A percentile compares a stretch with the other conserved stretches of the same genome.
Conservation (phyloP, 2,113 vertebrate species). For the Oostethus manadensis region DNA sequence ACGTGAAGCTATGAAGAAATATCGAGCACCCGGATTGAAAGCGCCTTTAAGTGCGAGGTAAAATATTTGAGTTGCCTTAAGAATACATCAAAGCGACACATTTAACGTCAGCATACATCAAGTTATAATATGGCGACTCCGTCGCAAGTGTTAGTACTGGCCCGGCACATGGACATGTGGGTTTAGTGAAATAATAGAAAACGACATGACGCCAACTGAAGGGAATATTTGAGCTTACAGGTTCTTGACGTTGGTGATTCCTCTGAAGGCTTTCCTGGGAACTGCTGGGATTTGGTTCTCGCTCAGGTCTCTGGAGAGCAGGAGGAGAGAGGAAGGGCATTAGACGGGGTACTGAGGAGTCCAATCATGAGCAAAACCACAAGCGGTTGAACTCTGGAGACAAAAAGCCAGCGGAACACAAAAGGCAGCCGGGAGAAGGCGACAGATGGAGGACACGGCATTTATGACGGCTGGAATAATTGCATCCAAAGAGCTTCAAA, state of each 20-base stretch:
- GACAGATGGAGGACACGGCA: slow-evolving; percentile 52
- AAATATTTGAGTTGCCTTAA: slow-evolving; percentile 5
- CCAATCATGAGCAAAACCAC: slow-evolving; percentile 44
- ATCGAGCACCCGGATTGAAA: neutral
- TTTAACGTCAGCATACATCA: slow-evolving; percentile 2
- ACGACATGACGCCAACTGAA: neutral
- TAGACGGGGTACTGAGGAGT: slow-evolving; percentile 36
- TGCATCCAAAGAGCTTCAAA: slow-evolving; percentile 62
- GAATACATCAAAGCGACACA: slow-evolving; percentile 1
- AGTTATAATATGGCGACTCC: neutral
- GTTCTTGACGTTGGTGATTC: slow-evolving; percentile 93
- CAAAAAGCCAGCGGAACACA: slow-evolving; percentile 41
- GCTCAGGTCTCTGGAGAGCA: slow-evolving; percentile 85
- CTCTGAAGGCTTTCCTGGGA: slow-evolving; percentile 95
- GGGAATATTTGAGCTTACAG: slow-evolving; percentile 77
- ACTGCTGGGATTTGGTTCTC: slow-evolving; percentile 98
- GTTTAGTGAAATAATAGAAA: slow-evolving; percentile 9
- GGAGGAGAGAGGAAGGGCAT: slow-evolving; percentile 38
- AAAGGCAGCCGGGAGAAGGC: slow-evolving; percentile 38
- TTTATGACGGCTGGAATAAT: slow-evolving; percentile 63
- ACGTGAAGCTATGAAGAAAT: neutral
- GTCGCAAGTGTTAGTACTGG: slow-evolving; percentile 4
- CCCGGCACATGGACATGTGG: neutral
- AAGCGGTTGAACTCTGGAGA: slow-evolving; percentile 30
- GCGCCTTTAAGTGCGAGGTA: neutral